Percentiles rank a stretch among this genome's conserved stretches.
phyloP scores from a whole-genome alignment of 92 coral and sea anemone species.

The Epizoanthus scotinus region DNA sequence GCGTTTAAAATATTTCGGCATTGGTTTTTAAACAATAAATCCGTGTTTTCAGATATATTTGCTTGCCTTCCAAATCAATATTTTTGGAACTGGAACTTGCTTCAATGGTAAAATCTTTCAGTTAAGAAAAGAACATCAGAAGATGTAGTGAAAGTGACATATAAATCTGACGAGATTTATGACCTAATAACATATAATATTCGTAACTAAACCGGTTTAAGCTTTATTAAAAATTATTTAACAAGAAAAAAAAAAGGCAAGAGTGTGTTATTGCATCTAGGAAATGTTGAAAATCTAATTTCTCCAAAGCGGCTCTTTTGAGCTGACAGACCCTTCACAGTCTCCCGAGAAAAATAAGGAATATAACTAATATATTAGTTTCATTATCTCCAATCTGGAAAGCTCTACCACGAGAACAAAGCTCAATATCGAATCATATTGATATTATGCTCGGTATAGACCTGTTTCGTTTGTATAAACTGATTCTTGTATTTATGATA shows the following conservation, averaged over 20 bases:
- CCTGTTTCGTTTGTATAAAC: too few species aligned
- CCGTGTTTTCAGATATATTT: neutral
- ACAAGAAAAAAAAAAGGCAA: neutral
- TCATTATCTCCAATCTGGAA: constrained; percentile 24
- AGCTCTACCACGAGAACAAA: constrained; percentile 7
- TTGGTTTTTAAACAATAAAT: neutral
- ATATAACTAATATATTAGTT: neutral
- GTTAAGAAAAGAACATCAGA: too few species aligned
- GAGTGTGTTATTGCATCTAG: neutral
- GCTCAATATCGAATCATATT: neutral
- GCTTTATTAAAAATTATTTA: neutral
- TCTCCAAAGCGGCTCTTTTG: constrained; percentile 24
- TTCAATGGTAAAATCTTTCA: too few species aligned
- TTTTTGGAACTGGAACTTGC: constrained; percentile 6
- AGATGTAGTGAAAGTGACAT: too few species aligned
- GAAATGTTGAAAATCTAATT: neutral
- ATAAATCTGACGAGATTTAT: too few species aligned
- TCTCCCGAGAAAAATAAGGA: neutral
- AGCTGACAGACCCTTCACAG: neutral
- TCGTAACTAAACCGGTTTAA: constrained; percentile 5
- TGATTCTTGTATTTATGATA: too few species aligned
- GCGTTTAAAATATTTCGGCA: neutral
- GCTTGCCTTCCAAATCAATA: neutral
- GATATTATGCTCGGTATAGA: too few species aligned
- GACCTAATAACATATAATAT: neutral